A percentile compares a stretch with the other conserved stretches of the same genome.
These are phyloP conservation scores for Tetragonula carbonaria DNA, from an alignment of 2,888 invertebrate genomes.

Conservation along the genomic window DNA sequence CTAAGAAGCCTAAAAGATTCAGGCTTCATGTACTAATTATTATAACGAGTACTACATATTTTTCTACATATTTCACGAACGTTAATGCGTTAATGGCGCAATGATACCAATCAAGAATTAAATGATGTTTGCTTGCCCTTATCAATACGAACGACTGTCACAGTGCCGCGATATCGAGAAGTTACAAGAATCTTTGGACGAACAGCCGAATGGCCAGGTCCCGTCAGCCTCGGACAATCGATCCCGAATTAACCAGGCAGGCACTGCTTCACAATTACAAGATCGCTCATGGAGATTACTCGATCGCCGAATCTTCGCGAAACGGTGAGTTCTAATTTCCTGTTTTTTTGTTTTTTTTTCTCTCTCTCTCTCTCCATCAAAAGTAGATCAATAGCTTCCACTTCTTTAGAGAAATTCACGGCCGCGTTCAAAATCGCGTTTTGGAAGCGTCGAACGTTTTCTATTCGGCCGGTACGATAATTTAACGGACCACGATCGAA, in stretches of 20 bases:
- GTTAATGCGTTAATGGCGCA: too few relatives aligned
- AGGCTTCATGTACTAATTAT: too few relatives aligned
- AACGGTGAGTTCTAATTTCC: constrained; percentile 73
- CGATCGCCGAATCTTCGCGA: constrained; percentile 79
- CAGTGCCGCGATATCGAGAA: constrained; percentile 91
- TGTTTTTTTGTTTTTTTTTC: background rate
- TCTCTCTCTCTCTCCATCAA: too few relatives aligned
- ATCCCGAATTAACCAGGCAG: constrained; percentile 90
- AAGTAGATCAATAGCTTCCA: background rate
- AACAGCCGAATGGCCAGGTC: constrained; percentile 89
- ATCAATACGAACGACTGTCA: constrained; percentile 75
- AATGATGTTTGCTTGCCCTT: constrained; percentile 34
- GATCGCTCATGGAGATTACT: constrained; percentile 86
- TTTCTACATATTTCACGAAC: too few relatives aligned
- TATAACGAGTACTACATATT: background rate
- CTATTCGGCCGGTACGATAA: constrained; percentile 8
- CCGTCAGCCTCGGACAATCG: constrained; percentile 87
- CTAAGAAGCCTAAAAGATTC: too few relatives aligned
- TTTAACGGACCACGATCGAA: constrained; percentile 35
- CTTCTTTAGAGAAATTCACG: background rate
- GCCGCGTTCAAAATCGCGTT: background rate
- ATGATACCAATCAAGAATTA: background rate
- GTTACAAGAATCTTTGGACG: constrained; percentile 88
- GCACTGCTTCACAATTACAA: constrained; percentile 88
- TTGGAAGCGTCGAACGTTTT: background rate